A percentile compares a stretch with the other conserved stretches of the same genome.
Conservation (phyloP, 2,888 invertebrate species). For the Scaptomyza caliginosa region DNA sequence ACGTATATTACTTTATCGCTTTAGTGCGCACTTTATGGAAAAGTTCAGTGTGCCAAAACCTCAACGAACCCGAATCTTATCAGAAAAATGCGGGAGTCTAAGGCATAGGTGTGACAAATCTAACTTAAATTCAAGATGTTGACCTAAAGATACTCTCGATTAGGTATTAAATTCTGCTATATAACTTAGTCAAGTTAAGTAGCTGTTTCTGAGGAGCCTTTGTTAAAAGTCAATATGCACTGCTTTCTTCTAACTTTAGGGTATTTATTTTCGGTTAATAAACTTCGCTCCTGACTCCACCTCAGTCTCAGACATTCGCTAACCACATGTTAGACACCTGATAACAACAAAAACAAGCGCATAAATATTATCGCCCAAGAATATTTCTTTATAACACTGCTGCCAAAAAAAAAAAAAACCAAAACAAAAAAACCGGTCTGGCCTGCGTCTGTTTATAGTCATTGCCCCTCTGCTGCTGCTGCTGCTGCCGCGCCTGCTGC, state of each 20-base stretch:
- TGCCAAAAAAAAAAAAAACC: slow-evolving; percentile 54
- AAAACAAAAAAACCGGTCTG: slow-evolving; percentile 44
- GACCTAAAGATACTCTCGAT: slow-evolving; percentile 26
- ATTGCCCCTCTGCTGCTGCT: background rate
- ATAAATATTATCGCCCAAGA: slow-evolving; percentile 42
- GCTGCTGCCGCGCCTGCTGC: slow-evolving; percentile 1
- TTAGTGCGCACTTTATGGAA: slow-evolving; percentile 45
- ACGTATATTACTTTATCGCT: slow-evolving; percentile 9
- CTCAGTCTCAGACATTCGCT: slow-evolving; percentile 63
- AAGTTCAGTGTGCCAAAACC: slow-evolving; percentile 70
- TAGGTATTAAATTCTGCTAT: background rate
- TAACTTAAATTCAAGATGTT: background rate
- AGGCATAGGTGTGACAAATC: slow-evolving; percentile 24
- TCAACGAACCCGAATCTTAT: slow-evolving; percentile 35
- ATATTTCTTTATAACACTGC: slow-evolving; percentile 36
- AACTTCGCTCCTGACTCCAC: slow-evolving; percentile 26
- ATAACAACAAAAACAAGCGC: slow-evolving; percentile 33
- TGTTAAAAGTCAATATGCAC: background rate
- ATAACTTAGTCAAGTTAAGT: background rate
- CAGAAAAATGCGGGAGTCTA: slow-evolving; percentile 15
- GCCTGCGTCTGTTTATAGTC: slow-evolving; percentile 36
- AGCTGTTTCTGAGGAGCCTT: background rate
- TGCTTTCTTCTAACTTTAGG: background rate
- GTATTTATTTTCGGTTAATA: slow-evolving; percentile 22
- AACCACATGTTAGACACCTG: slow-evolving; percentile 69